Evolutionary conservation across 2,113 vertebrate genomes (phyloP), one percentile per base, ranked within the genome.

Genomic region (Canis aureus): DNA sequence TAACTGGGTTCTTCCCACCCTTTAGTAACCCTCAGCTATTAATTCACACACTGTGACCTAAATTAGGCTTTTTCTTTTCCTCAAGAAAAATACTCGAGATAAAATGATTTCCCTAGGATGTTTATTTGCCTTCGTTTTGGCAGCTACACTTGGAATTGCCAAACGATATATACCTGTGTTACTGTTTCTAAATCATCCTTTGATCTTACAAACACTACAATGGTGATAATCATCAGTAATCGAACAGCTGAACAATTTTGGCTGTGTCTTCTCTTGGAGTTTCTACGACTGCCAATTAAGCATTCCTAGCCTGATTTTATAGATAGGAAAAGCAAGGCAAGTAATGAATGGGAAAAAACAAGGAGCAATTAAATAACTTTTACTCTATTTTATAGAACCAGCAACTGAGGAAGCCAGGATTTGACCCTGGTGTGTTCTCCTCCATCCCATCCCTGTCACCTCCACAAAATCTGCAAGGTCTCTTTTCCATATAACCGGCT

Each of bases 121-220:
- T 38, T 49, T 60, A 22, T 29, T 79, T 83, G 35, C 51, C 69
- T 85, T 82, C 35, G 51, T 73, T 86, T 51, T n/a, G 71, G n/a
- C 60, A 78, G 53, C 84, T 53, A 23, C 17, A 35, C 17, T 71
- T 71, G 66, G 69, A 78, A 38, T 57, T 13, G 19, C 29, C 9
- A 12, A 55, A 23, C 66, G 29, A 8, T 0, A 3, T 1, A 0
- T 19, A 5, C 5, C 9, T 3, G 29, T 16, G 1, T 22, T n/a
- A 73, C 69, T 17, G 29, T 69, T 74, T 86, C 25, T 69, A 43
- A n/a, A 13, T 43, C 5, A 29, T 0, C 20, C 35, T 4, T 20
- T 1, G 19, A 27, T 59, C 10, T 67, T 20, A 38, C 25, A 89
- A 0, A 8, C 0, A 13, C n/a, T 64, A 9, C 25, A 0, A 27